Conservation (phyloP, 2,888 invertebrate genomes). For the Melieria picta region DNA sequence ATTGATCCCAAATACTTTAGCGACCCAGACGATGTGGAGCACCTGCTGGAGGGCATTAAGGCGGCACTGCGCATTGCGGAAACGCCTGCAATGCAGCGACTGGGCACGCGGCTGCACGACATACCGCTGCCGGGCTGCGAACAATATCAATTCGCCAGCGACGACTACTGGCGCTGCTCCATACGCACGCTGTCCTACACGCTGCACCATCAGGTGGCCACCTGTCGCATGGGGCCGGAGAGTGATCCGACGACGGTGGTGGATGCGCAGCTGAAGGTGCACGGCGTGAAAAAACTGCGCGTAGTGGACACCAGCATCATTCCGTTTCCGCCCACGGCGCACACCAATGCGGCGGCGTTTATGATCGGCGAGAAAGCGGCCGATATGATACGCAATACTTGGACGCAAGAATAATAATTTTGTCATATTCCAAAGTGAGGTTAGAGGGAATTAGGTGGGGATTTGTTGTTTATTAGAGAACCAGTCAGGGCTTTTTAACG, state of each 20-base stretch:
- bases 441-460: too few relatives aligned
- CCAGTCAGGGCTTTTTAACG: too few relatives aligned
- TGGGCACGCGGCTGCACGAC: conserved; percentile 69
- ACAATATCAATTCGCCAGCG: conserved; percentile 67
- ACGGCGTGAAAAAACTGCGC: conserved; percentile 70
- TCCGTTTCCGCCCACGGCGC: conserved; percentile 71
- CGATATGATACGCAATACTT: conserved; percentile 71
- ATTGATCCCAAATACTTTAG: conserved; percentile 84
- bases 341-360: conserved; percentile 73
- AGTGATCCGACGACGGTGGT: conserved; percentile 72
- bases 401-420: conserved; percentile 51
- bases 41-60: conserved; percentile 72
- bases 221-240: conserved; percentile 75
- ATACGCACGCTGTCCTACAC: conserved; percentile 70
- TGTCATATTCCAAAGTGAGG: too few relatives aligned
- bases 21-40: conserved; percentile 72
- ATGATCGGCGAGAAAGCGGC: conserved; percentile 77
- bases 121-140: conserved; percentile 69
- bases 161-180: conserved; percentile 77
- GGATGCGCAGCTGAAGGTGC: conserved; percentile 70
- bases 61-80: conserved; percentile 69
- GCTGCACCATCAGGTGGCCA: conserved; percentile 72
- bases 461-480: too few relatives aligned
- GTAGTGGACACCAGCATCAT: conserved; percentile 75
- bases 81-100: conserved; percentile 70